Evolutionary conservation across 2,888 invertebrate genomes (phyloP), one percentile per base, ranked within the genome.

Genomic region (Drosophila ezoana): DNA sequence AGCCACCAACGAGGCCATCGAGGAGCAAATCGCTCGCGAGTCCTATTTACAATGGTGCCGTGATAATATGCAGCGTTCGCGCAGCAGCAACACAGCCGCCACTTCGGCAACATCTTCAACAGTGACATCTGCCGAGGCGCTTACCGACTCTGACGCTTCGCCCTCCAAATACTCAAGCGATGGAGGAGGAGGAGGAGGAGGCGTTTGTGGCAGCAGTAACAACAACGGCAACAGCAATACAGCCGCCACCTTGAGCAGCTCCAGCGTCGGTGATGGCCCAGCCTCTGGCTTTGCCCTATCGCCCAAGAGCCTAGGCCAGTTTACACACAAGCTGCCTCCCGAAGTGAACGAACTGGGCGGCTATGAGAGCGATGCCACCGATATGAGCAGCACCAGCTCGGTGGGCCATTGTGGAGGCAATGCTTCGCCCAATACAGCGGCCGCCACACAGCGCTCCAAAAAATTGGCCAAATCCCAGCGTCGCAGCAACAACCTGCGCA

Each of bases 1-100:
- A 91, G 96, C 97, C 9, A 98, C 97, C 0, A 97, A 97, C 90
- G 97, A 97, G 91, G 96, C 96, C n/a, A 95, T 97, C 60, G 96
- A 97, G 89, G 96, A 97, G 90, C 97, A 97, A 93, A 96, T 97
- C 10, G 97, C 97, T 5, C 93, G 96, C 14, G 97, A 97, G 92
- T 96, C 96, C 41, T 97, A 97, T 92, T 93, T 97, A 49, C 96
- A 97, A 90, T 97, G 95, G 95, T 93, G 96, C 49, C 93, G 94
- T 66, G 95, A 95, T 58, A 95, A 94, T 87, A 94, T 95, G 90
- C 93, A 94, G 85, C 93, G 94, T 52, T 72, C 83, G n/a, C 89
- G 91, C 37, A 87, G 61, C 59, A 85, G 37, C 9, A 81, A 77
- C 11, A 73, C 88, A 57, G 72, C 88, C 59, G 74, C 81, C 32